Evolutionary conservation across 2,113 vertebrate genomes (phyloP), one percentile per base, ranked within the genome.

Genomic region (Festucalex cinctus): DNA sequence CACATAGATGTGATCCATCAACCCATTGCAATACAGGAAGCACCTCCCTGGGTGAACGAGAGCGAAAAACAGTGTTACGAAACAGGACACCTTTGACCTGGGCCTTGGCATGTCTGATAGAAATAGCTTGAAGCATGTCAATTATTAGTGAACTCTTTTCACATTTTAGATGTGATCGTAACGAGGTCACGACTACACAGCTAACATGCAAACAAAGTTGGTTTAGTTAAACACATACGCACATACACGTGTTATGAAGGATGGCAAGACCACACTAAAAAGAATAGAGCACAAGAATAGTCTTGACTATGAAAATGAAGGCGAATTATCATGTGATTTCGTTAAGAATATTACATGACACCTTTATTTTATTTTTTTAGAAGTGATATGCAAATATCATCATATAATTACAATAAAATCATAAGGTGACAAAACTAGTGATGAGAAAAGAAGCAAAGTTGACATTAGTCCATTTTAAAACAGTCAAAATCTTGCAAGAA

Each of bases 1-100:
- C 4, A 98, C 90, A 0, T 96, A 98, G 54, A 98, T 78, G 63
- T 98, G 96, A 78, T 97, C 95, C 92, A 98, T 94, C 75, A 98
- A 90, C 1, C 95, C 94, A 0, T 93, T 98, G 91, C 97, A 98
- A 81, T 98, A 97, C 2, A 98, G 87, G 83, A 98, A 94, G 65
- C 96, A 98, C 79, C 94, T 98, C 94, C 96, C 96, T 97, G 90
- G 20, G 80, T 76, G 26, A 62, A 12, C 58, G 43, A 13, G 6
- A 66, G 48, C 81, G 32, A 39, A 32, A 13, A 8, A 57, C 4
- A 20, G 35, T 1, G 48, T 24, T 26, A 64, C 8, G 10, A 9
- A 1, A n/a, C 7, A 28, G 4, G 2, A 20, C 37, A 5, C 56
- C n/a, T 19, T 6, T 36, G 41, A 32, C 28, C 13, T 14, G 2